Evolutionary conservation across 1,140 invertebrate species (phyloP).

Genomic region (Eriocheir sinensis): DNA sequence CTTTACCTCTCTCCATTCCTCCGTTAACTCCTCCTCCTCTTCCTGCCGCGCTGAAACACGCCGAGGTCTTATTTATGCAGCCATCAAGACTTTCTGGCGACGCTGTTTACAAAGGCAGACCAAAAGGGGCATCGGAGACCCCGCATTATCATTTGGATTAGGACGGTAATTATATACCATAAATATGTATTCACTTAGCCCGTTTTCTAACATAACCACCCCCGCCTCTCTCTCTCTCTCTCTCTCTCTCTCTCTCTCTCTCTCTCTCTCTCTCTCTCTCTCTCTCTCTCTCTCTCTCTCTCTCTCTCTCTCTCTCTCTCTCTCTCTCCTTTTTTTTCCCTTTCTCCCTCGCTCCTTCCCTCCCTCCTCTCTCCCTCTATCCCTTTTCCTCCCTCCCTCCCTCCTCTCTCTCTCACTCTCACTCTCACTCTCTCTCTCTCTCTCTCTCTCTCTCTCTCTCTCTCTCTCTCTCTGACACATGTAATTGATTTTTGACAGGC

Average conservation of each 20-base stretch:
- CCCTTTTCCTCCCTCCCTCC: conserved; percentile 34
- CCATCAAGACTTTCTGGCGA: neutral
- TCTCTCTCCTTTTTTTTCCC: neutral
- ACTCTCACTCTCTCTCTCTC: conserved; percentile 36
- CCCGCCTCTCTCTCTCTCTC: neutral
- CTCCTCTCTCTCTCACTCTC: conserved; percentile 42
- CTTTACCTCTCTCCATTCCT: neutral
- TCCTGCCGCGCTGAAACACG: neutral
- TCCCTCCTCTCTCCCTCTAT: conserved; percentile 31
- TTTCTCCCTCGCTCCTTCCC: neutral
- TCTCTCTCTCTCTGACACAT: neutral
- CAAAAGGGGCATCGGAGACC: neutral
- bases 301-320: conserved; percentile 45
- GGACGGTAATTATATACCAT: neutral
- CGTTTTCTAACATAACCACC: neutral
- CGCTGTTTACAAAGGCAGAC: neutral
- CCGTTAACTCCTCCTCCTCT: neutral
- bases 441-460: conserved; percentile 24
- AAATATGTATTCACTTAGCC: neutral
- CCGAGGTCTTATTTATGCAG: neutral
- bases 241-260: conserved; percentile 39
- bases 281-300: conserved; percentile 45
- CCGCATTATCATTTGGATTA: neutral
- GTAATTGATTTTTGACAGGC: neutral
- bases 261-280: conserved; percentile 54